Conservation (phyloP, 1,140 invertebrate species). For the Monochamus saltuarius region DNA sequence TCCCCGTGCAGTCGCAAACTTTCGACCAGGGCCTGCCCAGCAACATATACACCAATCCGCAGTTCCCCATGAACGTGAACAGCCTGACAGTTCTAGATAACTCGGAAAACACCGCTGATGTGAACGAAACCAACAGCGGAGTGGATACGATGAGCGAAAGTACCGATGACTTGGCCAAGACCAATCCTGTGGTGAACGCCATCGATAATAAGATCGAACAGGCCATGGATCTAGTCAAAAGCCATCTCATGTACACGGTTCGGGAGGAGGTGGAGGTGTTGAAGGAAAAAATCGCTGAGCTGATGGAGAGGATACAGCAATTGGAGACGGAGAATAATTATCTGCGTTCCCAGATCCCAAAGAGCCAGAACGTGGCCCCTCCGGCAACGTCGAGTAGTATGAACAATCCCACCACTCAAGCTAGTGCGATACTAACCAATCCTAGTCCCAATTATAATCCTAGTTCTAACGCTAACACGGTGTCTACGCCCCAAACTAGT, state of each 20-base stretch:
- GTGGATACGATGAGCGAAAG: conserved; percentile 34
- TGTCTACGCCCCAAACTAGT: conserved; percentile 10
- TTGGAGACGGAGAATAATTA: conserved; percentile 64
- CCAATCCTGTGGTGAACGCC: conserved; percentile 52
- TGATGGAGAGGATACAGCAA: conserved; percentile 62
- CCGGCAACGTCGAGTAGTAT: conserved; percentile 14
- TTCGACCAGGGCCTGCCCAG: conserved; percentile 35
- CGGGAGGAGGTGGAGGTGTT: conserved; percentile 71
- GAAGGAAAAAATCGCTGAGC: conserved; percentile 65
- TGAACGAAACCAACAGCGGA: conserved; percentile 29
- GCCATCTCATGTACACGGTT: conserved; percentile 69
- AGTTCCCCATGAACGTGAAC: conserved; percentile 42
- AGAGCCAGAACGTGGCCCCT: conserved; percentile 30
- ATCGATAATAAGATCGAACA: conserved; percentile 74
- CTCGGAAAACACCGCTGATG: conserved; percentile 24
- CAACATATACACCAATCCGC: conserved; percentile 46
- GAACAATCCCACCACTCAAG: conserved; percentile 12
- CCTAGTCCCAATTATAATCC: conserved; percentile 13
- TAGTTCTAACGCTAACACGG: conserved; percentile 11
- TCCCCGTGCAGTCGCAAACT: conserved; percentile 24
- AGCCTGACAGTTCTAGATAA: conserved; percentile 42
- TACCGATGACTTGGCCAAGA: conserved; percentile 45
- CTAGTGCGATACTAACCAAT: conserved; percentile 1
- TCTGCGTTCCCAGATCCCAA: conserved; percentile 45
- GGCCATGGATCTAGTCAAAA: conserved; percentile 72